phyloP scores from a whole-genome alignment of 2,888 invertebrate species.

The Drosophila rubida region DNA sequence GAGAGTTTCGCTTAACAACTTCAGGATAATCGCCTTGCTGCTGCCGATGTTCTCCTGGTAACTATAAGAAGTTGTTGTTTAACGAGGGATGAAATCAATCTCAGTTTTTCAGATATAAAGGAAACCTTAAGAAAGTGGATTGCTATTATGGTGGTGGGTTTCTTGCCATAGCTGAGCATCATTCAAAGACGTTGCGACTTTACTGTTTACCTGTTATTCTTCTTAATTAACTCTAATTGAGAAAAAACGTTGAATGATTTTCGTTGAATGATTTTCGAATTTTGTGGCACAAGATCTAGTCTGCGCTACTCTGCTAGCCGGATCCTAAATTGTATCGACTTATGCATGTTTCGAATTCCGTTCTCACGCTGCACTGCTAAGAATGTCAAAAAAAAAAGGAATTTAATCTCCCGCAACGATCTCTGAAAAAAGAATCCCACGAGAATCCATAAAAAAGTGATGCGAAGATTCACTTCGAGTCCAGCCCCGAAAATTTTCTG shows the following conservation, averaged over 20 bases:
- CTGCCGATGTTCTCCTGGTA: constrained; percentile 54
- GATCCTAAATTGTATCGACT: not conserved
- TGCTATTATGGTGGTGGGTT: constrained; percentile 18
- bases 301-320: constrained; percentile 23
- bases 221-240: constrained; percentile 40
- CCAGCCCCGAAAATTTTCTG: constrained; percentile 6
- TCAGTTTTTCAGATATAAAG: not conserved
- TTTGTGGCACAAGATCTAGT: not conserved
- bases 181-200: constrained; percentile 10
- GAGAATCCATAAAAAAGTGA: constrained; percentile 43
- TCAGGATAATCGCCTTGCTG: constrained; percentile 5
- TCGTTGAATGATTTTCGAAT: not conserved
- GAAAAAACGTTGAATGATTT: not conserved
- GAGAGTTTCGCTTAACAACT: not conserved
- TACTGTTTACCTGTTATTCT: constrained; percentile 59
- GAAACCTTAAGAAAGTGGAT: not conserved
- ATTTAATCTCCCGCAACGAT: constrained; percentile 33
- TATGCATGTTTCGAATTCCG: not conserved
- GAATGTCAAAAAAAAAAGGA: constrained; percentile 1
- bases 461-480: constrained; percentile 23
- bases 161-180: not conserved
- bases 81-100: constrained; percentile 20
- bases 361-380: constrained; percentile 30
- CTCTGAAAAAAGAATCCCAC: constrained; percentile 23
- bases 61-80: constrained; percentile 46